phyloP scores from a whole-genome alignment of 2,797 vertebrate species.

The Momotus momota region DNA sequence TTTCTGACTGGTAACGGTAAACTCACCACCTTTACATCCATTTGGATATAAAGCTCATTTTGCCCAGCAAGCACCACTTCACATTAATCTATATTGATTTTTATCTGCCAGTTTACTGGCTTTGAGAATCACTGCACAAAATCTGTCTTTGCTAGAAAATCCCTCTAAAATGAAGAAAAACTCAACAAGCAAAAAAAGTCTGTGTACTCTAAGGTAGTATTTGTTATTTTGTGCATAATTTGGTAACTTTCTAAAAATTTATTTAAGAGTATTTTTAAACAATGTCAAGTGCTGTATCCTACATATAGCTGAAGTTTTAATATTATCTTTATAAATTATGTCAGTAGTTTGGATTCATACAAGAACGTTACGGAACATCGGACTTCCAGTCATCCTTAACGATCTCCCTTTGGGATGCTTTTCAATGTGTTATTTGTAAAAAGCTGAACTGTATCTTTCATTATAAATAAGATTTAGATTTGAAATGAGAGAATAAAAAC shows the following conservation, averaged over 20 bases:
- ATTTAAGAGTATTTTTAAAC: background rate
- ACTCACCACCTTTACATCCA: background rate
- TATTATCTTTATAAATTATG: background rate
- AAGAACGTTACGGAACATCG: background rate
- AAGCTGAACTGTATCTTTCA: background rate
- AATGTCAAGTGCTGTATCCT: background rate
- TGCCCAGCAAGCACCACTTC: background rate
- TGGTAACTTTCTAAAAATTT: background rate
- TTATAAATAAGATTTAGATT: constrained; percentile 5
- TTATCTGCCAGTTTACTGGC: background rate
- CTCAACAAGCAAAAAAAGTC: accelerated
- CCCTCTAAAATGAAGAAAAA: background rate
- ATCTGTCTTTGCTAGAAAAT: background rate
- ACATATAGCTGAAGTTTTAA: background rate
- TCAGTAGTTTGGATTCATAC: background rate
- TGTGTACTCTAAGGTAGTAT: background rate
- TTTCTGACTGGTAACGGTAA: background rate
- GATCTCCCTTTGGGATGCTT: background rate
- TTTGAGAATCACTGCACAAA: background rate
- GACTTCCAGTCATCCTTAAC: background rate
- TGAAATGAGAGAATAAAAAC: background rate
- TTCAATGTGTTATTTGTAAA: background rate
- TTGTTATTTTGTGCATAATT: background rate
- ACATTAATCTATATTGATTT: background rate
- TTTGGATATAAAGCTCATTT: background rate